Conservation (phyloP, 2,113 vertebrate genomes). For the Oenanthe melanoleuca region DNA sequence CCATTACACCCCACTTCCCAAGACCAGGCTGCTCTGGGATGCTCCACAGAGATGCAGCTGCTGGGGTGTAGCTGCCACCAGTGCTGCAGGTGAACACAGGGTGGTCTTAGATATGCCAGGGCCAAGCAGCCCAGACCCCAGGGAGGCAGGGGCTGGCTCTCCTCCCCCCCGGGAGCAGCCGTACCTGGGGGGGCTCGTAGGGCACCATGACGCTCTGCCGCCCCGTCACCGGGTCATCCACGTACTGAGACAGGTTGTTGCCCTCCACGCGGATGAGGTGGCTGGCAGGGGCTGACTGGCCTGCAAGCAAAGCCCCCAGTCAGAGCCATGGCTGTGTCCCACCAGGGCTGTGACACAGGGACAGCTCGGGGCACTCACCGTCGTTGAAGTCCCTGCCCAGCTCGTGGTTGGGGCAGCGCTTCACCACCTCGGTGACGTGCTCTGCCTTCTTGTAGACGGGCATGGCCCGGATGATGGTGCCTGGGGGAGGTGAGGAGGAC, state of each 20-base stretch:
- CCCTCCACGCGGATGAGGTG: constrained; percentile 97
- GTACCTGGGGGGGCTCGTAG: constrained; percentile 94
- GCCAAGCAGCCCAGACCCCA: background rate
- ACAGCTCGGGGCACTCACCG: constrained; percentile 72
- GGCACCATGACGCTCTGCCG: constrained; percentile 94
- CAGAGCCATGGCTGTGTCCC: background rate
- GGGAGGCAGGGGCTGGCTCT: background rate
- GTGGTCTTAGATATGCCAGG: background rate
- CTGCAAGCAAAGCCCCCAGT: constrained; percentile 61
- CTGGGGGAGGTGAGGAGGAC: constrained; percentile 83
- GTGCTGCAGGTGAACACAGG: rapidly evolving
- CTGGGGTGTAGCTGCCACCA: rapidly evolving
- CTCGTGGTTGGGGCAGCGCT: constrained; percentile 97
- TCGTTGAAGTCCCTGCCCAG: constrained; percentile 96
- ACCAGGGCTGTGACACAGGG: rapidly evolving
- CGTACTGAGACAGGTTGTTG: constrained; percentile 92
- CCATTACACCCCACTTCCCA: background rate
- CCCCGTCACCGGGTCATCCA: constrained; percentile 93
- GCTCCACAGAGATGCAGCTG: background rate
- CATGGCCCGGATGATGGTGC: constrained; percentile 93
- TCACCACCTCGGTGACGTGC: constrained; percentile 97
- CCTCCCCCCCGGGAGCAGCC: rapidly evolving
- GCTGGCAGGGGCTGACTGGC: constrained; percentile 91
- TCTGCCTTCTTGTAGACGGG: constrained; percentile 98
- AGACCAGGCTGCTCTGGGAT: background rate